phyloP scores from a whole-genome alignment of 2,888 invertebrate species.

The Cheilosia variabilis region DNA sequence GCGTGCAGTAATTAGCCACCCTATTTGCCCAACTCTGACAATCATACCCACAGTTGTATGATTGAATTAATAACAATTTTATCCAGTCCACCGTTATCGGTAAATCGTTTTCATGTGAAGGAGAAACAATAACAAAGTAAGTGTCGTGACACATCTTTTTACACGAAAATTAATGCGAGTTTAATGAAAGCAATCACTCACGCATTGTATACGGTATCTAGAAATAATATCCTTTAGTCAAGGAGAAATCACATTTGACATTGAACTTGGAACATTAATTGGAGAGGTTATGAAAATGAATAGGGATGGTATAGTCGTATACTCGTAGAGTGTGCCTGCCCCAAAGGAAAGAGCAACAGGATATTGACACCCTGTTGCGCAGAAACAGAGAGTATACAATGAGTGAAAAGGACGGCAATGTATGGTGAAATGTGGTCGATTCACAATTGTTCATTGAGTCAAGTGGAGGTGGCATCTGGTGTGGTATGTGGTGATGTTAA shows the following conservation, averaged over 20 bases:
- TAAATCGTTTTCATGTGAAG: not conserved
- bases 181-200: slow-evolving; percentile 31
- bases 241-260: slow-evolving; percentile 36
- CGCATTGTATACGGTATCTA: not conserved
- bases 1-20: not conserved
- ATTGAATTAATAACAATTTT: slow-evolving; percentile 20
- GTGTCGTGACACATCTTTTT: slow-evolving; percentile 16
- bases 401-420: not conserved
- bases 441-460: too few relatives aligned
- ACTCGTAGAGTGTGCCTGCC: not conserved
- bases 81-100: not conserved
- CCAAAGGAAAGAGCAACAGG: slow-evolving; percentile 27
- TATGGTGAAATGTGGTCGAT: not conserved
- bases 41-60: not conserved
- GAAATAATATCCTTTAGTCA: slow-evolving; percentile 21
- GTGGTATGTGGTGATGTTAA: too few relatives aligned
- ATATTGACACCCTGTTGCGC: slow-evolving; percentile 37
- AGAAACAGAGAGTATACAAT: not conserved
- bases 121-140: not conserved
- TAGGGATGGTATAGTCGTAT: not conserved
- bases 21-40: not conserved
- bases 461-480: too few relatives aligned
- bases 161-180: slow-evolving; percentile 22
- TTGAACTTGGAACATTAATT: slow-evolving; percentile 27
- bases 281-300: not conserved